These are phyloP conservation scores for Leptinotarsa undecemlineata DNA, from an alignment of 1,140 invertebrate genomes.

Conservation along the genomic window DNA sequence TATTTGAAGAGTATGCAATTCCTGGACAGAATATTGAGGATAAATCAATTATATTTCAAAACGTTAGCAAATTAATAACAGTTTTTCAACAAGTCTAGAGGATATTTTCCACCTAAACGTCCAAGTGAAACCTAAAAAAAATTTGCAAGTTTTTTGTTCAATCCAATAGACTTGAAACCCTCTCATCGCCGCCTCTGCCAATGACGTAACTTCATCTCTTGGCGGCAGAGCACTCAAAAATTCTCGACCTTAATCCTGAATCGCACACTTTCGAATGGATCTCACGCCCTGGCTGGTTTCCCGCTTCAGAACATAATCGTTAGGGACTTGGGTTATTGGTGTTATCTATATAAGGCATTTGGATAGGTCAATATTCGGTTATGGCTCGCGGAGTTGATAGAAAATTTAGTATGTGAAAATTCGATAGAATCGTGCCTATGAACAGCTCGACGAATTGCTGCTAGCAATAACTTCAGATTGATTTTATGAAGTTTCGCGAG, in stretches of 20 bases:
- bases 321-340: neutral
- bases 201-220: neutral
- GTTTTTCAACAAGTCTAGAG: too few relatives aligned
- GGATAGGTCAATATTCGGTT: neutral
- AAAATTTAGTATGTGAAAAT: neutral
- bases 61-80: too few relatives aligned
- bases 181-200: neutral
- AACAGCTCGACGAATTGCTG: neutral
- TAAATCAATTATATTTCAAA: too few relatives aligned
- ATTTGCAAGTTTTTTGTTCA: too few relatives aligned
- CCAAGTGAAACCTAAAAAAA: too few relatives aligned
- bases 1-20: too few relatives aligned
- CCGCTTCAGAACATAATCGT: neutral
- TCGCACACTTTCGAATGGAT: neutral
- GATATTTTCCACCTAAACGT: too few relatives aligned
- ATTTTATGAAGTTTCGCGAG: neutral
- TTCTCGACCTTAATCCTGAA: conserved; percentile 3
- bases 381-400: neutral
- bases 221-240: neutral
- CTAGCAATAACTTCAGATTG: neutral
- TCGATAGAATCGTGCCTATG: neutral
- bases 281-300: neutral
- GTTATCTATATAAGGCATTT: neutral
- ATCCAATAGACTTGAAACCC: too few relatives aligned
- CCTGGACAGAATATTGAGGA: too few relatives aligned